These are phyloP conservation scores for Crossocerus cetratus DNA, from an alignment of 2,888 invertebrate genomes.

Conservation along the genomic window DNA sequence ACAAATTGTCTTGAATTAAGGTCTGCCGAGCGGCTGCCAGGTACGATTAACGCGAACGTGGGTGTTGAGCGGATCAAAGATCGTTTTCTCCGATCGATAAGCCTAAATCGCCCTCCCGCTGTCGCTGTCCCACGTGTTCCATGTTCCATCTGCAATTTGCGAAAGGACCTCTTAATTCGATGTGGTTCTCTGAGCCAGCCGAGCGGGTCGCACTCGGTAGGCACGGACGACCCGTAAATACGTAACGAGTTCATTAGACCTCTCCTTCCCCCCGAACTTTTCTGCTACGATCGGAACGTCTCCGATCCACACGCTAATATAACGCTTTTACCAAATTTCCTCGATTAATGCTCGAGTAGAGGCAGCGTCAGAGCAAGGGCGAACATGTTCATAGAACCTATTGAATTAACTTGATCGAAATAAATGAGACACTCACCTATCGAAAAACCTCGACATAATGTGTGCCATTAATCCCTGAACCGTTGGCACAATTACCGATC, in stretches of 20 bases:
- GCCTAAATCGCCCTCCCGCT: constrained; percentile 54
- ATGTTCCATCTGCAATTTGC: constrained; percentile 59
- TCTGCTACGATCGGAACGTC: constrained; percentile 49
- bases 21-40: constrained; percentile 37
- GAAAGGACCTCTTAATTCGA: constrained; percentile 61
- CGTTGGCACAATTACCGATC: background rate
- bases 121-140: constrained; percentile 20
- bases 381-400: constrained; percentile 17
- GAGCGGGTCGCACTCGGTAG: constrained; percentile 33
- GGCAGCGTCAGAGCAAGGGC: constrained; percentile 38
- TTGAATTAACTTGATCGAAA: constrained; percentile 41
- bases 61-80: constrained; percentile 54
- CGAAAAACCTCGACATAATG: background rate
- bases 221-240: constrained; percentile 64
- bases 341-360: constrained; percentile 45
- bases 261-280: constrained; percentile 56
- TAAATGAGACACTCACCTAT: constrained; percentile 21
- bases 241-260: constrained; percentile 64
- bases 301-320: constrained; percentile 56
- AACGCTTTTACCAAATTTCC: constrained; percentile 60
- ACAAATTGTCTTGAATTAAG: constrained; percentile 43
- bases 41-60: constrained; percentile 44
- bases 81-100: constrained; percentile 56
- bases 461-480: background rate
- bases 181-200: constrained; percentile 53